Evolutionary conservation across 1,140 invertebrate species (phyloP), one percentile per base, ranked within the genome.

Genomic region (Calephelis nemesis): DNA sequence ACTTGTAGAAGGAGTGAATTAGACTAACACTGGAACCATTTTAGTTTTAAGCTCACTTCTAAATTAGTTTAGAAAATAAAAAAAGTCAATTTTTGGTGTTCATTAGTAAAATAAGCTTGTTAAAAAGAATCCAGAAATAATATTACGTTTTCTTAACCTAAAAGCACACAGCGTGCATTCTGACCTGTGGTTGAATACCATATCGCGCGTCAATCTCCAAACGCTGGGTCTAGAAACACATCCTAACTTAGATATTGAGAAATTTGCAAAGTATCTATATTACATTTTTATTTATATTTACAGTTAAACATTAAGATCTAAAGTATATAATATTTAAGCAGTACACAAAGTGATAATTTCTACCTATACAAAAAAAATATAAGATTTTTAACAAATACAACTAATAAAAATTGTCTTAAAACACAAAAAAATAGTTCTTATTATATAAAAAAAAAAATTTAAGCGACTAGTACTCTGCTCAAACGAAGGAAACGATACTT

Each of bases 181-280:
- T 92, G 82, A 95, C 94, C 94, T 95, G 94, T 87, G 93, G 93
- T 92, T 93, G 87, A 84, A 94, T 93, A 92, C 97, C 97, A 93
- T 97, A 97, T 90, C 95, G 96, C 89, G 96, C 96, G 92, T 97
- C 97, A 93, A 98, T 97, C 95, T 98, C 97, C 90, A 96, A 95
- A 88, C 97, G 96, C 93, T 96, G 96, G 94, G 94, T 97, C 97
- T 98, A 96, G 84, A 95, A 95, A 92, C 84, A 92, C 68, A 67
- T 72, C 76, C 65, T 73, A 62, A 68, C 68, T 71, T 71, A 71
- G 60, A 67, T 45, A 70, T 50, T 52, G 13, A n/a, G 48, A 62
- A 62, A 54, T 40, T 45, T 45, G 42, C 42, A 45, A 45, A 0
- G 8, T 45, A 7, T 45, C 4, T 45, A 45, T 45, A 7, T 9